Evolutionary conservation across 30 jellyfish, hydroid and myxozoan genomes (phyloP), one percentile per base, ranked within the genome.

Genomic region (Morbakka virulenta): DNA sequence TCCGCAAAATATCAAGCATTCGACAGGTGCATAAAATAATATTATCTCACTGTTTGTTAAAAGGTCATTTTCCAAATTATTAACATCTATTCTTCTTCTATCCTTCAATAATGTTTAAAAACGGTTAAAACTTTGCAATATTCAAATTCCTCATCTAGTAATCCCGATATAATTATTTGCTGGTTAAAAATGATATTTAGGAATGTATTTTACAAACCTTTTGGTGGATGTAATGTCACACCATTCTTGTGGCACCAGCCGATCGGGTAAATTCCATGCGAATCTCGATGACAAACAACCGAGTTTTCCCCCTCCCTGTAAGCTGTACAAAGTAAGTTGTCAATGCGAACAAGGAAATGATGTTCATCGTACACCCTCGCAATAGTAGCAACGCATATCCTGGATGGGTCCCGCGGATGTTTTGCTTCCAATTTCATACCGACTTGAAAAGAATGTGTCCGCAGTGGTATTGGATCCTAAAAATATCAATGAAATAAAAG

Each of bases 381-480:
- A 2, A 92, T 96, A 1, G 98, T 82, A 17, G 98, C 98, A 50
- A 89, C 96, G 50, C 96, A 80, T 2, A 92, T 92, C 17, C 77
- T 35, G 0, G 96, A 71, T 1, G 96, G 96, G 47, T 85, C 93
- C 4, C 76, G 77, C 0, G 98, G 98, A 62, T 92, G 96, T 35
- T 80, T 74, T 34, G 98, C 98, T 74, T 92, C 98, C 29, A 92
- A 85, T 73, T 85, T 92, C 98, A 92, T 92, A 3, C 98, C 98
- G 51, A 85, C 67, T 36, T 32, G 62, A 69, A 92, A 82, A 0
- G 82, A 28, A 71, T 92, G 98, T 29, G 70, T 79, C 65, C 49
- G 73, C 12, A 32, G 77, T 6, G 32, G 9, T 0, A 82, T 84
- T 9, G 87, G 78, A 32, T 72, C 95, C 85, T 78, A 21, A 1